phyloP scores from a whole-genome alignment of 2,113 vertebrate genomes.

The Myrmophylax atrothorax region DNA sequence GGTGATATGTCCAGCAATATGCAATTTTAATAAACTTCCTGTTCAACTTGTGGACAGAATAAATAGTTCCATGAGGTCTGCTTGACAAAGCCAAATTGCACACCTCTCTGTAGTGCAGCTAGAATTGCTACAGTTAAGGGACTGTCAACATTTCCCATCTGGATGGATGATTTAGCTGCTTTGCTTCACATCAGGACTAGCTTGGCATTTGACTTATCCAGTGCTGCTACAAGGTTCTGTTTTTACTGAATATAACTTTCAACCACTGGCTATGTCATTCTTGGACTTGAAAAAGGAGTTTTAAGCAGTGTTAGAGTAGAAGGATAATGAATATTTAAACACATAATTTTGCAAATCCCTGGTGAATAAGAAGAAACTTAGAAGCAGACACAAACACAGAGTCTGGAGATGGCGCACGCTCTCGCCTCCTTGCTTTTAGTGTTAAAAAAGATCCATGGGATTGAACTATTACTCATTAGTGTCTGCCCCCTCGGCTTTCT shows the following conservation, averaged over 20 bases:
- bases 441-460: neutral
- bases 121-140: neutral
- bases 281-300: slow-evolving; percentile 9
- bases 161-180: slow-evolving; percentile 25
- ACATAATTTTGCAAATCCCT: neutral
- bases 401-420: neutral
- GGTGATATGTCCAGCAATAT: slow-evolving; percentile 24
- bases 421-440: neutral
- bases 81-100: slow-evolving; percentile 15
- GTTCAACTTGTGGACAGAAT: neutral
- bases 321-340: slow-evolving; percentile 25
- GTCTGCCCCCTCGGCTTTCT: neutral
- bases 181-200: neutral
- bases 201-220: neutral
- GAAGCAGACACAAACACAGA: neutral
- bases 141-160: slow-evolving; percentile 11
- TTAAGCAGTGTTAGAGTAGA: neutral
- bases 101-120: slow-evolving; percentile 29
- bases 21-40: slow-evolving; percentile 47
- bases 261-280: neutral
- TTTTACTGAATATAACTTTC: neutral
- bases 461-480: neutral
- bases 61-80: slow-evolving; percentile 49
- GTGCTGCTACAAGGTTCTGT: neutral
- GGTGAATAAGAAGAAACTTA: neutral